Base-by-base conservation (phyloP, 2,113 vertebrate species). In the Sorex fumeus region DNA sequence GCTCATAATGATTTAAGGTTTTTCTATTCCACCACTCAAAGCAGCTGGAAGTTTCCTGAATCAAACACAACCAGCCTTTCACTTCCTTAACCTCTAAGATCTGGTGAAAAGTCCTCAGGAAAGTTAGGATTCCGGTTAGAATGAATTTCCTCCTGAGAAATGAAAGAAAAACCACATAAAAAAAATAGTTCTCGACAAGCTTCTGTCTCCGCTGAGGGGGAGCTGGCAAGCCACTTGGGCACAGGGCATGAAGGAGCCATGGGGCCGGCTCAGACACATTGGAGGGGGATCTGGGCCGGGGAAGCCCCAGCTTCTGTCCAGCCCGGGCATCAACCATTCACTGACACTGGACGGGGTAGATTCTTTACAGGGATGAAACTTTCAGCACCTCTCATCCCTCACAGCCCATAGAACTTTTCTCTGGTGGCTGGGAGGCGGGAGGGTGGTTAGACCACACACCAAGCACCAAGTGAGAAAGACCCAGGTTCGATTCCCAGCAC, bases 21-120 rank as follows among this genome's bases (percentile, higher is more conserved):
- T 95, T 60, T 86, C 95, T 75, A 86, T 93, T 77, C 88, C 45
- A 87, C 43, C 94, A 53, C 80, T 88, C 94, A 80, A 89, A 97
- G 90, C 86, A 93, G 95, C 78, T 95, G 91, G 93, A 87, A 84
- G 83, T 90, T 96, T 93, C 72, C 47, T 93, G 57, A 66, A 91
- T 90, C 83, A 95, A 96, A 97, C 84, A 91, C 82, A 94, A 94
- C 0, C 2, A 75, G 66, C 9, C 78, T 95, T 93, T 78, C 85
- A 83, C 25, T 90, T 90, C 4, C 3, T 57, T 66, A 67, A 95
- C 84, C 88, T 92, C 43, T 84, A 2, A 93, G 90, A 79, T 75
- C 84, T 64, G 90, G 62, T 45, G 84, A 93, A 91, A 91, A 91
- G 8, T 69, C 78, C 88, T 50, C 47, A 50, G 87, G 64, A 89